Evolutionary conservation across 92 coral and sea anemone species (phyloP).

Genomic region (Paramuricea clavata): DNA sequence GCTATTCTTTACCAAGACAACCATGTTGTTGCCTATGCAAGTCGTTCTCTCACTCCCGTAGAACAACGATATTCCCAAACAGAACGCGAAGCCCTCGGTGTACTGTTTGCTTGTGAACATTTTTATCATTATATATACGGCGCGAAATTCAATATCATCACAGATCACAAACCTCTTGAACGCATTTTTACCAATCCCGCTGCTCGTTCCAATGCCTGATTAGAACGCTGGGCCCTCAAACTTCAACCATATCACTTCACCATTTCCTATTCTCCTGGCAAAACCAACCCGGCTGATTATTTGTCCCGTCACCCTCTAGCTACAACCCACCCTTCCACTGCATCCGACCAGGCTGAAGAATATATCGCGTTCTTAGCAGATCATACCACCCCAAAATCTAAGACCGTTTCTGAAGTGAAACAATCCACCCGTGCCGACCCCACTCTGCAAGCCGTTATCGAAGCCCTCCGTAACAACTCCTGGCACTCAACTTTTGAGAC

Average conservation of each 20-base stretch:
- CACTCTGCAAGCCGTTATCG: not conserved
- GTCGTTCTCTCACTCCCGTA: slow-evolving; percentile 1
- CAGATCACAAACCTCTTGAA: not conserved
- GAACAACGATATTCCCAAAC: not conserved
- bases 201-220: not conserved
- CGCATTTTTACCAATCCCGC: not conserved
- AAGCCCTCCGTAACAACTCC: not conserved
- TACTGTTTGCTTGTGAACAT: not conserved
- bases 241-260: not conserved
- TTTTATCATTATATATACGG: not conserved
- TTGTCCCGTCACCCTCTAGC: not conserved
- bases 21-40: not conserved
- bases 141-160: not conserved
- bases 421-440: not conserved
- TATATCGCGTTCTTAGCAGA: not conserved
- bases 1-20: slow-evolving; percentile 21
- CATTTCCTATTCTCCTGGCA: too few relatives aligned
- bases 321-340: not conserved
- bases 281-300: not conserved
- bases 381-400: slow-evolving; percentile 2
- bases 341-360: not conserved
- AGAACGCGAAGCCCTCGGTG: not conserved
- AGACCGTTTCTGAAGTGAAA: not conserved
- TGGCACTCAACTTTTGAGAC: not conserved
- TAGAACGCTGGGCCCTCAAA: not conserved